A percentile compares a stretch with the other conserved stretches of the same genome.
Evolutionary conservation across 2,888 invertebrate genomes (phyloP).

Genomic region (Netelia inedita): DNA sequence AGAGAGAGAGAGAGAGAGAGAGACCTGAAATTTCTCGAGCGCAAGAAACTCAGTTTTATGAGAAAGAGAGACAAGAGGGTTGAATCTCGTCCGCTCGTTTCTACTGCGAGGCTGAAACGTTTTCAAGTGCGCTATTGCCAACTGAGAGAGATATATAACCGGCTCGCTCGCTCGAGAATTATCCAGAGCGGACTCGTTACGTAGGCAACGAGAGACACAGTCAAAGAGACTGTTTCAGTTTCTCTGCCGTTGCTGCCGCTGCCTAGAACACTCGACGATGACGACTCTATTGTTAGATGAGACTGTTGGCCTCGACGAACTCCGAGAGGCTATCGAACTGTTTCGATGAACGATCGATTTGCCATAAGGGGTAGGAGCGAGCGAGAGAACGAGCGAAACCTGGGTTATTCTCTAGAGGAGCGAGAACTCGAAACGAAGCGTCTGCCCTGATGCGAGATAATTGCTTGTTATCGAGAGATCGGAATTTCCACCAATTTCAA

Average conservation of each 20-base stretch:
- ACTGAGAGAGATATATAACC: constrained; percentile 6
- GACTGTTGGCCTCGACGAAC: constrained; percentile 66
- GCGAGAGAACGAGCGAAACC: too few relatives aligned
- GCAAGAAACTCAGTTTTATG: constrained; percentile 54
- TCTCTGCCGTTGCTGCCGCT: constrained; percentile 44
- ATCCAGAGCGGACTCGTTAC: constrained; percentile 65
- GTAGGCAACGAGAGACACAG: constrained; percentile 60
- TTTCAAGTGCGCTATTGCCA: constrained; percentile 51
- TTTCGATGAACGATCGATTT: constrained; percentile 58
- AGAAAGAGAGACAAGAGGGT: constrained; percentile 18
- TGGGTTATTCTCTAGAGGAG: neutral
- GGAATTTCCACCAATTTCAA: neutral
- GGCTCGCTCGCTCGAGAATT: constrained; percentile 56
- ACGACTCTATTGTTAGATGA: constrained; percentile 68
- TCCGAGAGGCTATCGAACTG: constrained; percentile 48
- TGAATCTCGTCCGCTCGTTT: constrained; percentile 43
- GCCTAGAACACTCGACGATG: constrained; percentile 51
- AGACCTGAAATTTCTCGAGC: constrained; percentile 58
- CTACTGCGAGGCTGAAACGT: constrained; percentile 24
- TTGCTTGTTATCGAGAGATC: constrained; percentile 18
- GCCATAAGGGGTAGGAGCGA: neutral
- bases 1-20: constrained; percentile 9
- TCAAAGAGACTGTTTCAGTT: constrained; percentile 51
- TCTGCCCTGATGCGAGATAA: neutral
- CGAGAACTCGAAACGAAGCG: neutral